Percentiles rank a stretch among this genome's conserved stretches.
These are phyloP conservation scores for Petrocephalus microphthalmus DNA, from an alignment of 2,113 vertebrate genomes.

Conservation along the genomic window DNA sequence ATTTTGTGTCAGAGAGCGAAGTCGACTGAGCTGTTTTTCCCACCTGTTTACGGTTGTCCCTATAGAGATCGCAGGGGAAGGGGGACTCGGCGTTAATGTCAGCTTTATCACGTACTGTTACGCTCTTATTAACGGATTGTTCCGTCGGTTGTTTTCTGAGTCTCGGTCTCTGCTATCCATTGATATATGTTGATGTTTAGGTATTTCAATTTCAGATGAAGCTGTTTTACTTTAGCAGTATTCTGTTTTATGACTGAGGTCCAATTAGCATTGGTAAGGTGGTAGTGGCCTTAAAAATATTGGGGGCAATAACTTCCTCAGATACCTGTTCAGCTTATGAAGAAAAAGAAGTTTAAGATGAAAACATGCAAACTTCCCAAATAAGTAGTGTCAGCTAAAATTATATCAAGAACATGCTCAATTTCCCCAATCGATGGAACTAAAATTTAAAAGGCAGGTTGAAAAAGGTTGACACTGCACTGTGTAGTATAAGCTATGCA, in stretches of 20 bases:
- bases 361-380: not conserved
- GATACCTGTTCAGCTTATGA: not conserved
- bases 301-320: not conserved
- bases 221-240: not conserved
- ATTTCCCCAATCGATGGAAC: not conserved
- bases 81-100: not conserved
- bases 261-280: not conserved
- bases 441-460: conserved; percentile 8
- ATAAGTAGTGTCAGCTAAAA: not conserved
- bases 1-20: not conserved
- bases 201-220: not conserved
- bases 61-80: not conserved
- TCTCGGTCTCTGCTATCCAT: not conserved
- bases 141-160: not conserved
- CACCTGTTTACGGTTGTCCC: conserved; percentile 4
- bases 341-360: not conserved
- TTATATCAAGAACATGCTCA: not conserved
- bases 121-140: not conserved
- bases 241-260: not conserved
- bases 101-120: conserved; percentile 5
- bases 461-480: not conserved
- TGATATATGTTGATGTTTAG: not conserved
- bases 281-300: not conserved
- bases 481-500: not conserved
- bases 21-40: not conserved